Evolutionary conservation across 1,140 invertebrate genomes (phyloP).

Genomic region (Chelonus insularis): DNA sequence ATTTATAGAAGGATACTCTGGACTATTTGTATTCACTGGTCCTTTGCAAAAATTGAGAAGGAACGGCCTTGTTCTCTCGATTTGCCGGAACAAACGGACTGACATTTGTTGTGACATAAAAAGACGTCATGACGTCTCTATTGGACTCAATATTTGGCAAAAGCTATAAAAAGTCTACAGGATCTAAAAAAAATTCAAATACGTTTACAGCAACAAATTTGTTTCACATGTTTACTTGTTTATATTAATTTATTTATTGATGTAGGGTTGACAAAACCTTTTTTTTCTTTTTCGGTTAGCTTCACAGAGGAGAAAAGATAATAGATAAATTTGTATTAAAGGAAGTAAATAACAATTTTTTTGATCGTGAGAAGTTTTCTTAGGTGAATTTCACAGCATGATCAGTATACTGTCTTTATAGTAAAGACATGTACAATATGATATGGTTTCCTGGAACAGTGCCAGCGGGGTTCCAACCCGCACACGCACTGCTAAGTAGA

Average conservation of each 20-base stretch:
- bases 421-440: constrained; percentile 3
- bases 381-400: constrained; percentile 15
- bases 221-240: no score
- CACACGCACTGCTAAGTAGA: neutral
- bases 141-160: no score
- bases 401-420: constrained; percentile 23
- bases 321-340: no score
- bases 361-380: constrained; percentile 9
- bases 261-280: no score
- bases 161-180: no score
- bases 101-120: neutral
- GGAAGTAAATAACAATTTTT: constrained; percentile 30
- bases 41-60: neutral
- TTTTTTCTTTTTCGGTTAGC: no score
- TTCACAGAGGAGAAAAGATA: no score
- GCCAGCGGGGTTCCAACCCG: constrained; percentile 24
- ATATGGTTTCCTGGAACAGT: constrained; percentile 15
- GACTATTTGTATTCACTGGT: constrained; percentile 35
- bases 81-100: neutral
- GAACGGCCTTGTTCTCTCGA: neutral
- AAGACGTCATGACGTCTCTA: no score
- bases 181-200: no score
- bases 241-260: no score
- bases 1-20: constrained; percentile 40
- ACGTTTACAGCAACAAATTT: no score